Base-by-base conservation (phyloP, 2,888 invertebrate species). In the Mimumesa dahlbomi region DNA sequence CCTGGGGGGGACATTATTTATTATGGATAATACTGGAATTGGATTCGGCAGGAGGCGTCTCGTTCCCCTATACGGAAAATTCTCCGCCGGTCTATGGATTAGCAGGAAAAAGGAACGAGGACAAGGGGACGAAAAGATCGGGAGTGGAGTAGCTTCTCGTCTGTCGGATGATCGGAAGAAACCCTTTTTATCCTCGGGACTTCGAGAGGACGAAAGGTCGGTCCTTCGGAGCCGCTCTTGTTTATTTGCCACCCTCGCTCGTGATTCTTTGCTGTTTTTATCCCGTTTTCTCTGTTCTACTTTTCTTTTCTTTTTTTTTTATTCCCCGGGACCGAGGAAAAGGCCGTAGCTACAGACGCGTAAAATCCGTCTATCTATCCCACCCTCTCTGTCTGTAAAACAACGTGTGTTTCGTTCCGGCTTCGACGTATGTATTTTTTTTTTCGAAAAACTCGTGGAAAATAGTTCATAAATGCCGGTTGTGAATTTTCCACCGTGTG, bases 21-120 rank as follows among this genome's bases (percentile, higher is more conserved):
- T 83, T 83, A 79, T 75, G 72, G 75, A 84, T 79, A 81, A 84
- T 81, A 73, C 73, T 48, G 61, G 70, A 81, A 84, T 82, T 79
- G 82, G 75, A 76, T 83, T 75, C 68, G 72, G 54, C 45, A 43
- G 49, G 31, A 21, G 14, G 7, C 11, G 16, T 6, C 18, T 14
- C 49, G 25, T 53, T 21, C 43, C 43, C 53, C 18, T 38, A 0
- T 19, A n/a, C n/a, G 36, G 29, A 13, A 16, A 22, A 45, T 3
- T 4, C 29, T 14, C 6, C 31, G 34, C 42, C 45, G 29, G 43
- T 19, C 57, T 16, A 25, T 14, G 74, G 58, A 54, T 54, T 67
- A 67, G 34, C 34, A 31, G 43, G 25, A n/a, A 9, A 7, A 21
- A 14, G 9, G 21, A 16, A 14, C 29, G 31, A 40, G 22, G 19